Conservation (phyloP, 2,797 vertebrate species). For the Australoheros facetus region DNA sequence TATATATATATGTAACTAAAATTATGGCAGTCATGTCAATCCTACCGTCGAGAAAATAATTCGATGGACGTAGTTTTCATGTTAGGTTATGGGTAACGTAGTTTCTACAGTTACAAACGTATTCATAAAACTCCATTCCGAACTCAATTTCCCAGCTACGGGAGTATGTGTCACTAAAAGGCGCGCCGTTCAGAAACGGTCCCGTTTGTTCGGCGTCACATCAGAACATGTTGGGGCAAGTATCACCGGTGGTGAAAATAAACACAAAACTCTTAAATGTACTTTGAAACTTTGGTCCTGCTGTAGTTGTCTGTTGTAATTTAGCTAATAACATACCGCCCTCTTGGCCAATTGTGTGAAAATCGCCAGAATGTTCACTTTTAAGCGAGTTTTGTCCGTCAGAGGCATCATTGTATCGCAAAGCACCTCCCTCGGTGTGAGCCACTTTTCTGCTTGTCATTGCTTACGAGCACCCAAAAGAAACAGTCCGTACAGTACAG, state of each 20-base stretch:
- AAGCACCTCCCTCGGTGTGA: slow-evolving; percentile 42
- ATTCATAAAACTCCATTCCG: rapidly evolving
- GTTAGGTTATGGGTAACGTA: slow-evolving; percentile 61
- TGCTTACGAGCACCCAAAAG: slow-evolving; percentile 77
- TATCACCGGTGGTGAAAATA: background rate
- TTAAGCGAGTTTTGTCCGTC: slow-evolving; percentile 35
- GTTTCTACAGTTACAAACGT: background rate
- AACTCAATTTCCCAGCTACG: slow-evolving; percentile 55
- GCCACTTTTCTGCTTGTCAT: slow-evolving; percentile 73
- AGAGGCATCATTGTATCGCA: slow-evolving; percentile 41
- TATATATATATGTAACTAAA: background rate
- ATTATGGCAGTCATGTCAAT: background rate
- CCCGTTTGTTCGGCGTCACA: background rate
- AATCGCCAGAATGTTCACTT: slow-evolving; percentile 53
- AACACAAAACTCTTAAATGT: background rate
- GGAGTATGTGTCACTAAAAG: slow-evolving; percentile 22
- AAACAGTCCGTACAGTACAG: slow-evolving; percentile 83
- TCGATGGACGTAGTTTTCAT: slow-evolving; percentile 29
- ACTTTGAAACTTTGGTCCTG: background rate
- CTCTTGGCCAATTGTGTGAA: background rate
- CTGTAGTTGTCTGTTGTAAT: background rate
- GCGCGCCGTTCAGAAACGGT: slow-evolving; percentile 51
- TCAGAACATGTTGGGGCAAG: slow-evolving; percentile 54
- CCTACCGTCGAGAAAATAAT: background rate
- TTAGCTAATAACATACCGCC: background rate